Evolutionary conservation across 2,888 invertebrate genomes (phyloP).

Genomic region (Agrotis clavis): DNA sequence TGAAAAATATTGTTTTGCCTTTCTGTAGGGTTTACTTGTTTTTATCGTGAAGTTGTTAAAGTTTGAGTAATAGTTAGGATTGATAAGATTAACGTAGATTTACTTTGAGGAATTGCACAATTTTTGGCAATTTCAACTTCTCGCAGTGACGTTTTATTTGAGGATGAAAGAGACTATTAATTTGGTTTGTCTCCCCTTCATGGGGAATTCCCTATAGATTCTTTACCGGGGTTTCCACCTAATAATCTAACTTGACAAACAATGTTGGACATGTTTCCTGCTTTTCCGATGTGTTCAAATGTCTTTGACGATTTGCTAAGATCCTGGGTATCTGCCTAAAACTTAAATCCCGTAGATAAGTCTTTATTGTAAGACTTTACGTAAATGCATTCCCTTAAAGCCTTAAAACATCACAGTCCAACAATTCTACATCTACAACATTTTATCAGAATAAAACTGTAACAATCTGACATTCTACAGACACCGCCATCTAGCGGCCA

Average conservation of each 20-base stretch:
- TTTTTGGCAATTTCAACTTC: background rate
- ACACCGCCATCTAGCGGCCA: slow-evolving; percentile 50
- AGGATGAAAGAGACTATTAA: background rate
- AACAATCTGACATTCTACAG: slow-evolving; percentile 15
- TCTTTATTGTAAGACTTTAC: too few relatives aligned
- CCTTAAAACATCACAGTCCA: background rate
- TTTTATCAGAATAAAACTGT: slow-evolving; percentile 39
- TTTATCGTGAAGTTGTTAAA: background rate
- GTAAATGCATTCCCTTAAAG: too few relatives aligned
- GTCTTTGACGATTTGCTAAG: too few relatives aligned
- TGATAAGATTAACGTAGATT: slow-evolving; percentile 27
- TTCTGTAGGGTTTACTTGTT: slow-evolving; percentile 1
- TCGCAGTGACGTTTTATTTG: background rate
- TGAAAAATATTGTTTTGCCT: slow-evolving; percentile 29
- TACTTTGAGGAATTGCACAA: background rate
- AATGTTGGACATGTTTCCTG: background rate
- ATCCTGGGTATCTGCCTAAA: too few relatives aligned
- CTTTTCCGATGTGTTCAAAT: too few relatives aligned
- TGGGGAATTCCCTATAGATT: background rate
- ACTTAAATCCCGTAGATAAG: too few relatives aligned
- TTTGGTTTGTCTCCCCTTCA: background rate
- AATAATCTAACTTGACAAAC: too few relatives aligned
- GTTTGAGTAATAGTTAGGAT: slow-evolving; percentile 12
- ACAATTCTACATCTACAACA: background rate
- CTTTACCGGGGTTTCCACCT: background rate